Evolutionary conservation across 2,797 vertebrate species (phyloP).

Genomic region (Myotis findleyi): DNA sequence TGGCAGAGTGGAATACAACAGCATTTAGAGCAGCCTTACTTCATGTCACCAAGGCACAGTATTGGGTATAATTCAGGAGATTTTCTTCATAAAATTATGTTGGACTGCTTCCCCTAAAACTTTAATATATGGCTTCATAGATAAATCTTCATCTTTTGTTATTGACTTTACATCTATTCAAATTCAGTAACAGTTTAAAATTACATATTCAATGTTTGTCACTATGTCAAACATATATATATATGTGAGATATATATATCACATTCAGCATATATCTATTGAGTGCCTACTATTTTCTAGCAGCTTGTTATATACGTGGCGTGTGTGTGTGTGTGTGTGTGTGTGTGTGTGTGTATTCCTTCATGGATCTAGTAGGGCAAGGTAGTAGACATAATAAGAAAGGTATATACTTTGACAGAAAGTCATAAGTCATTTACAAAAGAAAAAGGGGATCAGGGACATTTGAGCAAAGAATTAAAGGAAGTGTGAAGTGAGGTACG

Average conservation of each 20-base stretch:
- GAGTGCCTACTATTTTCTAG: neutral
- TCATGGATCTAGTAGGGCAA: neutral
- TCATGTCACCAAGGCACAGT: neutral
- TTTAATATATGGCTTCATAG: neutral
- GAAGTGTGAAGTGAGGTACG: neutral
- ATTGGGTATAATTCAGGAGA: neutral
- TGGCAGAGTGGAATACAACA: neutral
- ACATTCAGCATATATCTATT: neutral
- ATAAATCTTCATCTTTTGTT: neutral
- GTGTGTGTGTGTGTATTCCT: neutral
- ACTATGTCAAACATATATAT: neutral
- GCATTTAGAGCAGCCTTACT: neutral
- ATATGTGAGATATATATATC: neutral
- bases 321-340: neutral
- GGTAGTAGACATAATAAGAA: neutral
- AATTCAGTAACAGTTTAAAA: neutral
- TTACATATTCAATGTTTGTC: neutral
- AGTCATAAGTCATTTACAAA: neutral
- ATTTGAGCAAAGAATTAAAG: neutral
- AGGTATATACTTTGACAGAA: neutral
- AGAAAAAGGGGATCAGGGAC: neutral
- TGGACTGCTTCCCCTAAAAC: neutral
- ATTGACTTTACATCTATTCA: neutral
- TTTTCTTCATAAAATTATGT: slow-evolving; percentile 12
- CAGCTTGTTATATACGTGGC: neutral